These are phyloP conservation scores for Hydractinia symbiolongicarpus DNA, from an alignment of 30 jellyfish, hydroid and myxozoan species.

Conservation along the genomic window DNA sequence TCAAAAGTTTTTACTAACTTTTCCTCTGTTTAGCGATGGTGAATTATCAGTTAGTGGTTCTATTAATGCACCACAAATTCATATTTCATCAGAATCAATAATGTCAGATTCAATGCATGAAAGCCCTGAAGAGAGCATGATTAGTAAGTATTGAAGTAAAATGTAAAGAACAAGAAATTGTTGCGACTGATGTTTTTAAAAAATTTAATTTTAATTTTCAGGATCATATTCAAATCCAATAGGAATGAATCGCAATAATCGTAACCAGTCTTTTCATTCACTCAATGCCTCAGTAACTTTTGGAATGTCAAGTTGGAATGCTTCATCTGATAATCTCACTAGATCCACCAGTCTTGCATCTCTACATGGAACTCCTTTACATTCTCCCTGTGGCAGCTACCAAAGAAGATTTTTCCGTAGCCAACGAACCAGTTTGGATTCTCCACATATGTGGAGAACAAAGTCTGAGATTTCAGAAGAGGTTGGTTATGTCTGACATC, in stretches of 20 bases:
- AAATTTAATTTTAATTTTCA: not conserved
- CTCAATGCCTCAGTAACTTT: not conserved
- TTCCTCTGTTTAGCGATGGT: too few relatives aligned
- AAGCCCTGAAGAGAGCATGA: too few relatives aligned
- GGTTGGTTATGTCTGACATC: slow-evolving; percentile 28
- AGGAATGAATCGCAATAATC: slow-evolving; percentile 3
- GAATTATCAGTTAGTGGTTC: too few relatives aligned
- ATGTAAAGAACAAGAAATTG: too few relatives aligned
- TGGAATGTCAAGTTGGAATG: slow-evolving; percentile 9
- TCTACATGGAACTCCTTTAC: slow-evolving; percentile 33
- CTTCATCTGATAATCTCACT: slow-evolving; percentile 1
- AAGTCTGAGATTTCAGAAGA: slow-evolving; percentile 60
- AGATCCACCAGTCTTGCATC: slow-evolving; percentile 24
- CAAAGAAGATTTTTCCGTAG: slow-evolving; percentile 71
- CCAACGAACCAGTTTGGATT: slow-evolving; percentile 73
- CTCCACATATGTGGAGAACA: slow-evolving; percentile 53
- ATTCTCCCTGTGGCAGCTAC: slow-evolving; percentile 73
- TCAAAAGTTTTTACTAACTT: not conserved
- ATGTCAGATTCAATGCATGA: too few relatives aligned
- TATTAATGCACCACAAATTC: too few relatives aligned
- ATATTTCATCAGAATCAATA: too few relatives aligned
- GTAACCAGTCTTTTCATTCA: not conserved
- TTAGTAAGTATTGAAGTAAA: too few relatives aligned
- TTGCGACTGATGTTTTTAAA: too few relatives aligned
- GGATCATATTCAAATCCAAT: slow-evolving; percentile 29